A percentile compares a stretch with the other conserved stretches of the same genome.
phyloP scores from a whole-genome alignment of 2,113 vertebrate genomes.

The Tiliqua scincoides region DNA sequence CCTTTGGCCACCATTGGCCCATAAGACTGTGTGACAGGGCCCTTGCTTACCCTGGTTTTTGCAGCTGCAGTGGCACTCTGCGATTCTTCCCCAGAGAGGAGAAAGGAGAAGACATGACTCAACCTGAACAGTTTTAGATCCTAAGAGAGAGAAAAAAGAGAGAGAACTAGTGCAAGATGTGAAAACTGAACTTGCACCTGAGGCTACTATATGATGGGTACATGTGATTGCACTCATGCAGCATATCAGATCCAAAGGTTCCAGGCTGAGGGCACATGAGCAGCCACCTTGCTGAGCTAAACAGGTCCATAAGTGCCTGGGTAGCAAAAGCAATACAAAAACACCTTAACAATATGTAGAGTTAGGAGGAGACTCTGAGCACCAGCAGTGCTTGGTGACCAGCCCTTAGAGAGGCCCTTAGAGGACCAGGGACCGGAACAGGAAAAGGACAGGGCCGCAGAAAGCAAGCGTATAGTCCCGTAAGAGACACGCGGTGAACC shows the following conservation, averaged over 20 bases:
- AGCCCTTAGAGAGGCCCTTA: too few relatives aligned
- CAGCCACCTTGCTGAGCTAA: too few relatives aligned
- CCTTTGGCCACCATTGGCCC: neutral
- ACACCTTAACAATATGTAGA: too few relatives aligned
- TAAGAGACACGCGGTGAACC: too few relatives aligned
- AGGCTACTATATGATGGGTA: neutral
- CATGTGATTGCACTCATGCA: neutral
- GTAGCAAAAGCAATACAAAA: too few relatives aligned
- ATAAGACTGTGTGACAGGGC: neutral
- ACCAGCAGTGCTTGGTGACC: too few relatives aligned
- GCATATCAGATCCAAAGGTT: neutral
- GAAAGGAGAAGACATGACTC: slow-evolving; percentile 75
- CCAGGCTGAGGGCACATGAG: neutral
- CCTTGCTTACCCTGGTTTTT: slow-evolving; percentile 49
- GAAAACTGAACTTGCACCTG: neutral
- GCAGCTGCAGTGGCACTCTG: slow-evolving; percentile 60
- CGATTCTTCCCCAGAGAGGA: slow-evolving; percentile 74
- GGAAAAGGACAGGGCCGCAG: too few relatives aligned
- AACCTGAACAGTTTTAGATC: neutral
- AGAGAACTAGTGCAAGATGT: neutral
- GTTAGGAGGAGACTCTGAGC: too few relatives aligned
- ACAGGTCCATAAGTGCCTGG: too few relatives aligned
- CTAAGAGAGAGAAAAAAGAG: neutral
- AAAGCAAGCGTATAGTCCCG: too few relatives aligned
- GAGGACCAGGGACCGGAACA: too few relatives aligned